A percentile compares a stretch with the other conserved stretches of the same genome.
Evolutionary conservation across 2,797 vertebrate genomes (phyloP).

Genomic region (Dryobates pubescens): DNA sequence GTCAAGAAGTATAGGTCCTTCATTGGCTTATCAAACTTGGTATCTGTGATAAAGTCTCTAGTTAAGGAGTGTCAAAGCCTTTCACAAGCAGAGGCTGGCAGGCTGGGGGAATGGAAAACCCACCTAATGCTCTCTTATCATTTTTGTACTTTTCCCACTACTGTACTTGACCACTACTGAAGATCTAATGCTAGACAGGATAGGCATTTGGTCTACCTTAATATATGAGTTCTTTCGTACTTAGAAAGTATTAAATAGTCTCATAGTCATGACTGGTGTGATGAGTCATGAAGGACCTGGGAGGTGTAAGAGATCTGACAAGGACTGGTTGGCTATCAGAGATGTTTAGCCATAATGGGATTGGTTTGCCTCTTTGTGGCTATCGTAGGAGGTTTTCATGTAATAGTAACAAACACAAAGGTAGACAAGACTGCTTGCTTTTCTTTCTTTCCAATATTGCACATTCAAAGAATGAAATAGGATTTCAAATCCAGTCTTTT

Average conservation of each 20-base stretch:
- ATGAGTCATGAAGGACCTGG: not conserved
- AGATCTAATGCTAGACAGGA: not conserved
- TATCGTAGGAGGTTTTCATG: not conserved
- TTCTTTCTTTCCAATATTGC: not conserved
- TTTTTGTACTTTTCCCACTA: not conserved
- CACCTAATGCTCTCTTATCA: not conserved
- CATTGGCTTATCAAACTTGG: not conserved
- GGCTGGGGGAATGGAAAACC: not conserved
- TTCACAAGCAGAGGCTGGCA: not conserved
- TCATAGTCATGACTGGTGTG: not conserved
- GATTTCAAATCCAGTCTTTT: not conserved
- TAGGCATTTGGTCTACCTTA: not conserved
- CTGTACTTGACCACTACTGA: not conserved
- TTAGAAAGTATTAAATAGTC: not conserved
- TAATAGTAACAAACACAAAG: not conserved
- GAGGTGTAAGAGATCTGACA: not conserved
- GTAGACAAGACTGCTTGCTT: not conserved
- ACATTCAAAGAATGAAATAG: not conserved
- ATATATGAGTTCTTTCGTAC: not conserved
- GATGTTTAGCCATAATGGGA: not conserved
- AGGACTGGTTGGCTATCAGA: not conserved
- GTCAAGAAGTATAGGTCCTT: not conserved
- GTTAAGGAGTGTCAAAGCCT: not conserved
- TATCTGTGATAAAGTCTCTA: not conserved
- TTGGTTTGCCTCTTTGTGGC: not conserved